Base-by-base conservation (phyloP, 2,797 vertebrate species). In the Ibycter americanus region DNA sequence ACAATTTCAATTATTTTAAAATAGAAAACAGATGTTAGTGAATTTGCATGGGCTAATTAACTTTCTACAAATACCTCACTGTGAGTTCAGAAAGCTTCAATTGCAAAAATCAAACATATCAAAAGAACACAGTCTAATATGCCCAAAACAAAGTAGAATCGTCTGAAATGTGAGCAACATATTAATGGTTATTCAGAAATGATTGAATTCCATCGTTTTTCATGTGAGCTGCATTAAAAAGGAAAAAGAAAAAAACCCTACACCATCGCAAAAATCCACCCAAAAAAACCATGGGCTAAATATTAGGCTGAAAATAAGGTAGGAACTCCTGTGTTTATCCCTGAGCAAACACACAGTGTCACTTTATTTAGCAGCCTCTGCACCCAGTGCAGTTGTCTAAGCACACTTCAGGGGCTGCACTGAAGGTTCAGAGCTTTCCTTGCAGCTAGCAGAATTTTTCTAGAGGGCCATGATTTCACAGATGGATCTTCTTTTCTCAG, bases 1-100 rank as follows among this genome's bases (percentile, higher is more conserved):
- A 89, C 11, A 87, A 90, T 89, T 97, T 90, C 73, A 94, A 95
- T 95, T 93, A 94, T 96, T 97, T 96, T 93, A 82, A 95, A 95
- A 73, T 49, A 89, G 85, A 94, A 96, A 90, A 89, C 93, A 95
- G 77, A 74, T 96, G 80, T 90, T 91, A 89, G 66, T 96, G 91
- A 96, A 82, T 96, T 95, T 93, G 23, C 70, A 56, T 27, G 3
- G 23, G 31, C 65, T 97, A 93, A 96, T 96, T 97, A 83, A 62
- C 40, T 95, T 96, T 88, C 84, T 83, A 72, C 86, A 94, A 97
- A 95, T 89, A 97, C 90, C 87, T 96, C 61, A 92, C 78, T 71
- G 46, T 86, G 90, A 93, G 79, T 96, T 97, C 83, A 95, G 79
- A 95, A 94, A 90, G 70, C 84, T 92, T 94, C 84, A 91, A 74